Evolutionary conservation across 2,888 invertebrate species (phyloP), one percentile per base, ranked within the genome.

Genomic region (Acrobasis suavella): DNA sequence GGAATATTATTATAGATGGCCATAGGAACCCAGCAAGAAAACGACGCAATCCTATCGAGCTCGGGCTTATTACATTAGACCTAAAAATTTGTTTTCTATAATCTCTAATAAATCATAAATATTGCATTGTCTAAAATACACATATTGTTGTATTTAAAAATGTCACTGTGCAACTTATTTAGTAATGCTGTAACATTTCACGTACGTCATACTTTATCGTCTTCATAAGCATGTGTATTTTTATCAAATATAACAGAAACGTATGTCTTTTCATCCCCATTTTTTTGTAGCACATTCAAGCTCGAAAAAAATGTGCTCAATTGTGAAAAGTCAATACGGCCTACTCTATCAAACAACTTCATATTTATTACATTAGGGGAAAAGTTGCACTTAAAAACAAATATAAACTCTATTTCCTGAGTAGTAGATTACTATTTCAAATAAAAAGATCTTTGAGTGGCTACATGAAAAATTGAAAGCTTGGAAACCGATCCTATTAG

Each of bases 401-500:
- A 8, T 60, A 2, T 51, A 14, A 17, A 6, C 60, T 37, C 16
- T 60, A 60, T 51, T 15, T 46, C 37, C 1, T 14, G 9, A 12
- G n/a, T 9, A 46, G 16, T 46, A 61, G 51, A 37, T 50, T 10
- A 51, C 38, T 12, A 17, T 54, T 61, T 61, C 42, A 32, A 39
- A 14, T n/a, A 9, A 39, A 32, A 37, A 49, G n/a, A 49, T 49
- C 50, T 51, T 55, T 49, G 46, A 46, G 46, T n/a, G 46, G 15
- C 37, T 15, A 49, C 61, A 60, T 60, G 62, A 51, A 62, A 60
- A 60, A 60, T 42, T 38, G 56, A 55, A 60, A 51, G 59, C 65
- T 67, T 65, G 42, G 59, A 62, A 68, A 63, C 54, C 60, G 63
- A 64, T 61, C 50, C 65, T 64, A 61, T 61, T 61, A 61, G 37